Evolutionary conservation across 2,797 vertebrate species (phyloP).

Genomic region (Manis crassicaudata): DNA sequence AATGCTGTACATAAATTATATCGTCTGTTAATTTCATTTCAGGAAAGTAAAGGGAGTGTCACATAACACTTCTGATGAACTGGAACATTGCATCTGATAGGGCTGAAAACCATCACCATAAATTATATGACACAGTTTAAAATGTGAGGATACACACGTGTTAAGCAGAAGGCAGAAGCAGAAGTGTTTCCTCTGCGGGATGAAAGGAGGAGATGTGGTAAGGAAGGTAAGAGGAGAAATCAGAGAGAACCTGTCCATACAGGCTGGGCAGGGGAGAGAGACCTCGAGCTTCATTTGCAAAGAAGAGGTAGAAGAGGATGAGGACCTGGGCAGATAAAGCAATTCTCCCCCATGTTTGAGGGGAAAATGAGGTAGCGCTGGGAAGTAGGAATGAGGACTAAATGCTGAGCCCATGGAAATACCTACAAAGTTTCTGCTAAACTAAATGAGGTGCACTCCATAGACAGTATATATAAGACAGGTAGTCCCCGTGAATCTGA

Average conservation of each 20-base stretch:
- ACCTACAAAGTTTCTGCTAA: not conserved
- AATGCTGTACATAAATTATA: constrained; percentile 58
- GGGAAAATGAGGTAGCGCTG: not conserved
- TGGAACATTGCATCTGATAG: constrained; percentile 4
- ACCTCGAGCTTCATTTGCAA: not conserved
- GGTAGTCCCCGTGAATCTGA: not conserved
- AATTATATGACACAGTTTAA: constrained; percentile 23
- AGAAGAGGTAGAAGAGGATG: not conserved
- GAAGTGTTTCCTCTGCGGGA: not conserved
- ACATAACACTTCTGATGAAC: constrained; percentile 53
- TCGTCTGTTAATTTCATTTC: constrained; percentile 71
- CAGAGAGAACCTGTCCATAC: not conserved
- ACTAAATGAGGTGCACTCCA: not conserved
- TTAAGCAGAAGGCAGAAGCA: not conserved
- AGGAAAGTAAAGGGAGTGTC: constrained; percentile 40
- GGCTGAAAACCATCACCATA: not conserved
- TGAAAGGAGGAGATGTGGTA: not conserved
- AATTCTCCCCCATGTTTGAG: not conserved
- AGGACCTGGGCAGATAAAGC: not conserved
- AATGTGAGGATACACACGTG: not conserved
- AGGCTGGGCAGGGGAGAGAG: not conserved
- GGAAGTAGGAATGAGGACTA: not conserved
- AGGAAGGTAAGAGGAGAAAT: not conserved
- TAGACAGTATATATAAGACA: not conserved
- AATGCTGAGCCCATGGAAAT: not conserved